These are phyloP conservation scores for Atlantisia rogersi DNA, from an alignment of 2,113 vertebrate species.

Conservation along the genomic window DNA sequence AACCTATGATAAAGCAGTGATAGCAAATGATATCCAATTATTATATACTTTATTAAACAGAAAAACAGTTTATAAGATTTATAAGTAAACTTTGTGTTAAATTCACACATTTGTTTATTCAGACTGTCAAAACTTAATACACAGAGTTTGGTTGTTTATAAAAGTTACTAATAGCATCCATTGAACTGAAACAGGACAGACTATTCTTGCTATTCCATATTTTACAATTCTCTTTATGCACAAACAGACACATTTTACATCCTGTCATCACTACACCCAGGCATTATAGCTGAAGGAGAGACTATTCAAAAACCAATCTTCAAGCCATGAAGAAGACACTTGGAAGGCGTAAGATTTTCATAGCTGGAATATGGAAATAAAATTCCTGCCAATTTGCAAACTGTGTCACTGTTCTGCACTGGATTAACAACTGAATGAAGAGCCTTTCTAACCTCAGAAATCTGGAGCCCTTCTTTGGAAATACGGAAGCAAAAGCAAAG, in stretches of 20 bases:
- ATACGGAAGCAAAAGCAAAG: not conserved
- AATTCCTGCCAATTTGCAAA: not conserved
- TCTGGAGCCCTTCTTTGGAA: not conserved
- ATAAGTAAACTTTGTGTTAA: not conserved
- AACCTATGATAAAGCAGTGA: slow-evolving; percentile 76
- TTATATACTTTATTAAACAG: not conserved
- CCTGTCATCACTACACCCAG: not conserved
- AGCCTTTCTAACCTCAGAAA: not conserved
- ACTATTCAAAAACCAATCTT: not conserved
- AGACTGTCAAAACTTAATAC: not conserved
- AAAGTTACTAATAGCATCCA: not conserved
- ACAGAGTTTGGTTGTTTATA: not conserved
- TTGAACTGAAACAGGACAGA: not conserved
- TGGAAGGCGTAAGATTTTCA: not conserved
- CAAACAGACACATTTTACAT: not conserved
- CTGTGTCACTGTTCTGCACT: not conserved
- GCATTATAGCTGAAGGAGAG: not conserved
- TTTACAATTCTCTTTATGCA: not conserved
- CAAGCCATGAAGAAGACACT: not conserved
- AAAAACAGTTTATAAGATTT: not conserved
- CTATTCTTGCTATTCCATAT: not conserved
- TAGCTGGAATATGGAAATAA: not conserved
- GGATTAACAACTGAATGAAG: not conserved
- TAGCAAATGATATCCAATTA: not conserved
- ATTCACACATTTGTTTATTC: not conserved